A percentile compares a stretch with the other conserved stretches of the same genome.
phyloP scores from a whole-genome alignment of 2,113 vertebrate genomes.

The Oophaga pumilio region DNA sequence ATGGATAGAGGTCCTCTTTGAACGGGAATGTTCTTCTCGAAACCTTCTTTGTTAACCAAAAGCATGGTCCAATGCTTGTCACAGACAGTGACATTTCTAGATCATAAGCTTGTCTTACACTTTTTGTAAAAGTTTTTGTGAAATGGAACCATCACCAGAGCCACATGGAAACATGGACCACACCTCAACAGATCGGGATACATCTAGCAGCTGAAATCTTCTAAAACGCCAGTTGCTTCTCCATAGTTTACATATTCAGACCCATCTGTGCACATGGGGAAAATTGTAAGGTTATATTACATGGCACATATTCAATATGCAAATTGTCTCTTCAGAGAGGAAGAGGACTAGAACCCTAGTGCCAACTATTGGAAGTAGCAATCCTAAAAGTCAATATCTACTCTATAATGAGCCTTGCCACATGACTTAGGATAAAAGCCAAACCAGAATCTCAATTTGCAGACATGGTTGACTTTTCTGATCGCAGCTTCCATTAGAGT shows the following conservation, averaged over 20 bases:
- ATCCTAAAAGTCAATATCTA: no score
- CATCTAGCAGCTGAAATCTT: not conserved
- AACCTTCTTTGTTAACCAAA: not conserved
- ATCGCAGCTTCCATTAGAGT: no score
- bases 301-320: not conserved
- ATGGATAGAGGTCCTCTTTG: conserved; percentile 12
- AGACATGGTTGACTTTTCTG: no score
- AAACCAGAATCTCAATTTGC: no score
- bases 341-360: no score
- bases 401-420: no score
- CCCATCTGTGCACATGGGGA: not conserved
- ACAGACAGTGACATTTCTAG: not conserved
- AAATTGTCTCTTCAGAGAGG: no score
- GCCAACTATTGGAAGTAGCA: no score
- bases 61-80: not conserved
- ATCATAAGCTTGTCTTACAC: not conserved
- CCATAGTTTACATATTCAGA: not conserved
- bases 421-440: no score
- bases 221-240: not conserved
- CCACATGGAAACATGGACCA: not conserved
- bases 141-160: not conserved
- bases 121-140: not conserved
- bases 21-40: not conserved
- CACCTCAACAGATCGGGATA: not conserved
- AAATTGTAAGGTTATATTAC: not conserved